Evolutionary conservation across 2,113 vertebrate species (phyloP).

Genomic region (Oryzias celebensis): DNA sequence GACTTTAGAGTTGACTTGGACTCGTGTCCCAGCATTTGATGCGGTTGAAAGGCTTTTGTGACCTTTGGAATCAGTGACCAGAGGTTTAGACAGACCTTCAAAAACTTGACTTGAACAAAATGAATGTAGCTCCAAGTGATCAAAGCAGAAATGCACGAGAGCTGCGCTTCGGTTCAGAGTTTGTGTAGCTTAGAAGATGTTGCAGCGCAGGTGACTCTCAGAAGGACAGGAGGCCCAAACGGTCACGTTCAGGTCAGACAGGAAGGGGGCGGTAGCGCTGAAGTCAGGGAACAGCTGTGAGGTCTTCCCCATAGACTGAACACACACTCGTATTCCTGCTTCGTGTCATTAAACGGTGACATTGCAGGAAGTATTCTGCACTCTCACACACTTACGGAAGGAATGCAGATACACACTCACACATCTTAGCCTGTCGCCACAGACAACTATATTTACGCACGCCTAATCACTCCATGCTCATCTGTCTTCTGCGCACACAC

Average conservation of each 20-base stretch:
- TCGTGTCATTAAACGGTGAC: slow-evolving; percentile 32
- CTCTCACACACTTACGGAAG: slow-evolving; percentile 48
- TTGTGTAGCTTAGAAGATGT: no score
- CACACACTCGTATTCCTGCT: slow-evolving; percentile 14
- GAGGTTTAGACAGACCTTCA: no score
- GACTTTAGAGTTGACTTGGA: no score
- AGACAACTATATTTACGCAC: slow-evolving; percentile 62
- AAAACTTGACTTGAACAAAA: no score
- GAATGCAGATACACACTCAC: slow-evolving; percentile 38
- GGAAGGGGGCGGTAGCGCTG: slow-evolving; percentile 10
- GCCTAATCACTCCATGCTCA: slow-evolving; percentile 51
- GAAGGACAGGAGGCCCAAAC: no score
- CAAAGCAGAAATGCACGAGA: no score
- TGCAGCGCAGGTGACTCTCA: no score
- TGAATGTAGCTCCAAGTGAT: no score
- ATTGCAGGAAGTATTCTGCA: slow-evolving; percentile 19
- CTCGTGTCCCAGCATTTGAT: no score
- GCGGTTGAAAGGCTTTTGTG: no score
- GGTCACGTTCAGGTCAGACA: background rate
- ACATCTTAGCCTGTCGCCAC: slow-evolving; percentile 48
- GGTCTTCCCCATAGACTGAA: slow-evolving; percentile 34
- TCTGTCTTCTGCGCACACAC: slow-evolving; percentile 44
- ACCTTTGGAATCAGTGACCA: no score
- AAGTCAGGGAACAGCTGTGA: slow-evolving; percentile 34
- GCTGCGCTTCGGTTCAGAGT: no score